These are phyloP conservation scores for Acleris cristana DNA, from an alignment of 2,888 invertebrate genomes.

Conservation along the genomic window DNA sequence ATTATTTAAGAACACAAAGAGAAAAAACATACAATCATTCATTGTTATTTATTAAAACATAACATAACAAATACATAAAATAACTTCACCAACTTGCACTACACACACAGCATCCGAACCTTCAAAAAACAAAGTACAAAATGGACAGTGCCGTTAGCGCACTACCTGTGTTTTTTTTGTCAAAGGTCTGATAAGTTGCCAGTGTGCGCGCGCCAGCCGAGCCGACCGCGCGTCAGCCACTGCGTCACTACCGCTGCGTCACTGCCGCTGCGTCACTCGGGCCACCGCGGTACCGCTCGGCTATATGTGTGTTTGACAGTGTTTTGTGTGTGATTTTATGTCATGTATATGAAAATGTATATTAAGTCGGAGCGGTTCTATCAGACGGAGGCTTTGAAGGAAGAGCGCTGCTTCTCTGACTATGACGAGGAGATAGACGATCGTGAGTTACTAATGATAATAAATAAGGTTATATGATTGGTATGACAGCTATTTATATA, in stretches of 20 bases:
- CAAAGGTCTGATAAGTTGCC: slow-evolving; percentile 70
- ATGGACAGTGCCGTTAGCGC: slow-evolving; percentile 36
- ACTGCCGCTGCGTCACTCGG: slow-evolving; percentile 7
- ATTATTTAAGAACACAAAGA: too few species aligned
- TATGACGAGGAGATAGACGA: slow-evolving; percentile 74
- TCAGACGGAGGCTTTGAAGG: slow-evolving; percentile 67
- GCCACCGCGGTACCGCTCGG: not conserved
- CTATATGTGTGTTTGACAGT: slow-evolving; percentile 11
- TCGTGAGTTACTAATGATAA: slow-evolving; percentile 59
- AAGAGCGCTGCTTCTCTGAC: slow-evolving; percentile 71
- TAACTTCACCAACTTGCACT: not conserved
- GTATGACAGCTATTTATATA: too few species aligned
- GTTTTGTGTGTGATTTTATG: slow-evolving; percentile 44
- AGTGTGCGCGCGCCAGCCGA: slow-evolving; percentile 70
- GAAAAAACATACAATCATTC: too few species aligned
- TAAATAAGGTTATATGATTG: too few species aligned
- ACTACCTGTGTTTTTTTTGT: slow-evolving; percentile 70
- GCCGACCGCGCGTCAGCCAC: slow-evolving; percentile 60
- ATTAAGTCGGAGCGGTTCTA: slow-evolving; percentile 78
- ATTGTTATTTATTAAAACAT: not conserved
- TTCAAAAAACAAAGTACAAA: slow-evolving; percentile 16
- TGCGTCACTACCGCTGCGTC: slow-evolving; percentile 12
- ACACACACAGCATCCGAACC: slow-evolving; percentile 2
- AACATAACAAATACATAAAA: not conserved
- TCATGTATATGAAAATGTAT: slow-evolving; percentile 78